Evolutionary conservation across 2,888 invertebrate species (phyloP).

Genomic region (Ormyrus rosae): DNA sequence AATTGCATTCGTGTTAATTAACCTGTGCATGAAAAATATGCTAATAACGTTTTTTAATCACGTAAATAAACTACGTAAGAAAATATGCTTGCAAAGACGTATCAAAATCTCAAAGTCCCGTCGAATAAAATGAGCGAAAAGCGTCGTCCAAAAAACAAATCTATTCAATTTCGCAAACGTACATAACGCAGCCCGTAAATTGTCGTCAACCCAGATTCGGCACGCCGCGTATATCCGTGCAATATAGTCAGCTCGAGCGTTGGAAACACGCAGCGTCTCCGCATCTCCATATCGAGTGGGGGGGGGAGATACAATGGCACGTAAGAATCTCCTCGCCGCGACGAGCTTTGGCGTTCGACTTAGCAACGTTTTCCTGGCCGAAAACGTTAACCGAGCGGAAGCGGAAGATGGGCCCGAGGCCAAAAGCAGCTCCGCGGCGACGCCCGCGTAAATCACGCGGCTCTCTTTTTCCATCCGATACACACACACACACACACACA

Average conservation of each 20-base stretch:
- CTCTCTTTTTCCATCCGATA: background rate
- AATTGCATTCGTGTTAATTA: no score
- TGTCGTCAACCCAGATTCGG: slow-evolving; percentile 41
- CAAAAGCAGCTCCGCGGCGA: slow-evolving; percentile 46
- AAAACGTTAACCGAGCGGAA: slow-evolving; percentile 54
- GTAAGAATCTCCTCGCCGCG: background rate
- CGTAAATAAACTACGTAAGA: no score
- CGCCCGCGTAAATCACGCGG: slow-evolving; percentile 50
- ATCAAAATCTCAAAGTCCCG: no score
- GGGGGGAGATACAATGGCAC: background rate
- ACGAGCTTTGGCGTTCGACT: slow-evolving; percentile 32
- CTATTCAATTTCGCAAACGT: slow-evolving; percentile 45
- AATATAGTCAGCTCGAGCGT: background rate
- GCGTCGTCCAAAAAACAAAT: slow-evolving; percentile 17
- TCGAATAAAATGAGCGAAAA: background rate
- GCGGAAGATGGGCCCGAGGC: slow-evolving; percentile 50
- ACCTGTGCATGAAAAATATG: no score
- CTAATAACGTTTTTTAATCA: no score
- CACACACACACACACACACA: background rate
- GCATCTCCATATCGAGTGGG: background rate
- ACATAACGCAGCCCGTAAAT: slow-evolving; percentile 15
- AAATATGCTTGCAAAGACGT: no score
- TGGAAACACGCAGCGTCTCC: background rate
- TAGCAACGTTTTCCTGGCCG: slow-evolving; percentile 46
- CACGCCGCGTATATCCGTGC: slow-evolving; percentile 7